These are phyloP conservation scores for Dysidea cf. avara DNA, from an alignment of 37 sponge, comb jelly and placozoan species.

Conservation along the genomic window DNA sequence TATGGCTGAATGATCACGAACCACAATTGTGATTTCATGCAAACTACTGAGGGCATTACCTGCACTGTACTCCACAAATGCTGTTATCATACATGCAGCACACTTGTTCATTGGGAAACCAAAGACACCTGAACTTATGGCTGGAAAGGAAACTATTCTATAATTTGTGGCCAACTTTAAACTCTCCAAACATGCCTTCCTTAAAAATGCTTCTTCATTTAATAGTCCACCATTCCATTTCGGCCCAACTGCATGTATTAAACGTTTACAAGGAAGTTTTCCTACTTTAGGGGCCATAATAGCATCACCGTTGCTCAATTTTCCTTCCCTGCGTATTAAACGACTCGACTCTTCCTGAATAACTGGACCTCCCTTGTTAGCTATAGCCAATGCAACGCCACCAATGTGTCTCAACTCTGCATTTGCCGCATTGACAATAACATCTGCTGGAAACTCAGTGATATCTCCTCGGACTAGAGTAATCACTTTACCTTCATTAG, in stretches of 20 bases:
- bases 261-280: constrained; percentile 31
- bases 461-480: constrained; percentile 52
- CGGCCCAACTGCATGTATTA: constrained; percentile 72
- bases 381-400: constrained; percentile 53
- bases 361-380: constrained; percentile 54
- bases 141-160: constrained; percentile 56
- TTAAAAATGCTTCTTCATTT: constrained; percentile 26
- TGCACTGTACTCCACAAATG: constrained; percentile 21
- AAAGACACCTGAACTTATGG: constrained; percentile 68
- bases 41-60: not conserved
- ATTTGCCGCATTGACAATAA: constrained; percentile 81
- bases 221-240: constrained; percentile 17
- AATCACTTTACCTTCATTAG: constrained; percentile 21
- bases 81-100: constrained; percentile 33
- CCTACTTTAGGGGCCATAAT: constrained; percentile 45
- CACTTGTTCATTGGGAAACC: constrained; percentile 54
- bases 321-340: constrained; percentile 14
- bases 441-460: constrained; percentile 59
- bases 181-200: constrained; percentile 7
- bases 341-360: constrained; percentile 43
- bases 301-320: constrained; percentile 45
- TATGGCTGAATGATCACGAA: not conserved
- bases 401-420: constrained; percentile 52
- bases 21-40: constrained; percentile 31
- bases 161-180: constrained; percentile 19